A percentile compares a stretch with the other conserved stretches of the same genome.
phyloP scores from a whole-genome alignment of 2,113 vertebrate species.

The Plecotus auritus region DNA sequence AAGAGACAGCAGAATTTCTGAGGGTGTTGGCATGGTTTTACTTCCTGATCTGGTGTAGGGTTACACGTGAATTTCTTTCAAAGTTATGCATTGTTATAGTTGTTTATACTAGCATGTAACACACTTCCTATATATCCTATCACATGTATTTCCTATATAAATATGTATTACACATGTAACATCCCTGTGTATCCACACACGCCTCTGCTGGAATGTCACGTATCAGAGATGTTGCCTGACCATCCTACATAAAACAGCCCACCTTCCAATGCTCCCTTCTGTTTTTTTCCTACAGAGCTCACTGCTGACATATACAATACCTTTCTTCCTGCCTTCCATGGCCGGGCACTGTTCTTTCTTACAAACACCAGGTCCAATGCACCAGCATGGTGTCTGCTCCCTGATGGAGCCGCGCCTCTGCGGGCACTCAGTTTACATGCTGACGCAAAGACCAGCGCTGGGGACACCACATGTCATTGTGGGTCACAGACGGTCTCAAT shows the following conservation, averaged over 20 bases:
- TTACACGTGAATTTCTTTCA: neutral
- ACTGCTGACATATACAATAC: neutral
- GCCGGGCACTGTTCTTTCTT: neutral
- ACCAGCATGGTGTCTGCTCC: neutral
- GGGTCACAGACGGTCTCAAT: neutral
- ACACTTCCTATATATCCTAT: neutral
- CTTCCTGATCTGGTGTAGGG: neutral
- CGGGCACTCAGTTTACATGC: accelerated
- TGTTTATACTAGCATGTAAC: neutral
- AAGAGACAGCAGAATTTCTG: neutral
- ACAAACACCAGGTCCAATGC: neutral
- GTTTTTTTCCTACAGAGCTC: neutral
- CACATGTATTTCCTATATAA: neutral
- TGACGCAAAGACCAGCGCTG: neutral
- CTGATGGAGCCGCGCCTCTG: neutral
- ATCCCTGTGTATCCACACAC: neutral
- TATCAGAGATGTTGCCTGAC: neutral
- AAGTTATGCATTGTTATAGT: no score
- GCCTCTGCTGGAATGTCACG: neutral
- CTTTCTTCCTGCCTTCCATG: neutral
- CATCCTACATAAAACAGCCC: neutral
- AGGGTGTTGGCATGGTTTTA: neutral
- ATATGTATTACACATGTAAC: no score
- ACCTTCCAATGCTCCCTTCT: no score
- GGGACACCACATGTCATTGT: accelerated